Conservation (phyloP, 2,888 invertebrate species). For the Homarus gammarus region DNA sequence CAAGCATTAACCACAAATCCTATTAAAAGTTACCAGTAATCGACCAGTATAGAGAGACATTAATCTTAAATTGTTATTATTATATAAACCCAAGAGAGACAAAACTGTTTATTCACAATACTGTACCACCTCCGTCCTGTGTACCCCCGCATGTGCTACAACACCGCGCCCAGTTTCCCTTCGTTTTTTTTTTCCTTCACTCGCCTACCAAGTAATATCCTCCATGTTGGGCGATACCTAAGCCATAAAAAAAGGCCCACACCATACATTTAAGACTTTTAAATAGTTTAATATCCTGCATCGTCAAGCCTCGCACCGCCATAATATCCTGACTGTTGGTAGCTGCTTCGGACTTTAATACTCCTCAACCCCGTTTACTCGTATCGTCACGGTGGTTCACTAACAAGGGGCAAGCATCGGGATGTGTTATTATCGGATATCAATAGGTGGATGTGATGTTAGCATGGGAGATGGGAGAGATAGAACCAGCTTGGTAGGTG, state of each 20-base stretch:
- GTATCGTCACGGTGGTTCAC: neutral
- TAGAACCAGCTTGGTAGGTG: neutral
- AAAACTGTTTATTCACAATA: slow-evolving; percentile 8
- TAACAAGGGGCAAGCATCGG: neutral
- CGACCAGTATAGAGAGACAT: neutral
- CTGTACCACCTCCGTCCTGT: neutral
- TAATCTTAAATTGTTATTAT: slow-evolving; percentile 35
- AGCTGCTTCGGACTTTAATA: slow-evolving; percentile 27
- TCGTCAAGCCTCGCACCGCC: slow-evolving; percentile 50
- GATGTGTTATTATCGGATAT: neutral
- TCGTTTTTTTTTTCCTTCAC: slow-evolving; percentile 22
- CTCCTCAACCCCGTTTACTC: slow-evolving; percentile 16
- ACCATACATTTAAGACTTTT: slow-evolving; percentile 70
- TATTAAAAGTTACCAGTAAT: neutral
- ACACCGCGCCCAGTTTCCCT: neutral
- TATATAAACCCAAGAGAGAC: slow-evolving; percentile 14
- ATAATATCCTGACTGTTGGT: slow-evolving; percentile 57
- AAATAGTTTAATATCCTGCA: slow-evolving; percentile 63
- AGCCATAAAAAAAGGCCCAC: slow-evolving; percentile 13
- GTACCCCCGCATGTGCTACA: neutral
- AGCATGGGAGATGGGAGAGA: neutral
- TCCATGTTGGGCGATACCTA: slow-evolving; percentile 48
- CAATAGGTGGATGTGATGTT: neutral
- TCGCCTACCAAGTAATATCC: slow-evolving; percentile 52
- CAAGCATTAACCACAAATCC: slow-evolving; percentile 6